Evolutionary conservation across 2,797 vertebrate genomes (phyloP).

Genomic region (Pseudocheirus occidentalis): DNA sequence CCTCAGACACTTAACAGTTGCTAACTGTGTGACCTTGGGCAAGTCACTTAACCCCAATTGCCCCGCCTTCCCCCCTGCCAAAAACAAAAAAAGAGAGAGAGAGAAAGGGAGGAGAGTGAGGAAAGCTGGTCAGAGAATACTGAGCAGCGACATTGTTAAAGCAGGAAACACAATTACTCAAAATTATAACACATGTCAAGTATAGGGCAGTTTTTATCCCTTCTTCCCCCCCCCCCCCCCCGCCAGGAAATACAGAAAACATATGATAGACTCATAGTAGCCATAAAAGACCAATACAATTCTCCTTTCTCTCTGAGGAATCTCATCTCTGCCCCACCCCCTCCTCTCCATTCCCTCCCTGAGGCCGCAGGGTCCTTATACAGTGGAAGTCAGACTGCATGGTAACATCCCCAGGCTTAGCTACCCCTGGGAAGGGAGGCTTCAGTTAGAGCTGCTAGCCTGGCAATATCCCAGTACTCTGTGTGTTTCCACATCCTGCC

Average conservation of each 20-base stretch:
- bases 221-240: neutral
- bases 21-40: too few relatives aligned
- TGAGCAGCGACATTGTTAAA: neutral
- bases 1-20: too few relatives aligned
- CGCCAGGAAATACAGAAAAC: neutral
- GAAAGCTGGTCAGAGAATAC: neutral
- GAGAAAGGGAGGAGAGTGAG: neutral
- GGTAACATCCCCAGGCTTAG: neutral
- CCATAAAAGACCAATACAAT: neutral
- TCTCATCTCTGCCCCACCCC: too few relatives aligned
- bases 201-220: neutral
- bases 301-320: neutral
- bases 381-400: neutral
- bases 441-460: neutral
- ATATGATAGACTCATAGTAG: neutral
- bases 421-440: neutral
- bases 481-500: neutral
- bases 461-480: neutral
- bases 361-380: too few relatives aligned
- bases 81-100: neutral
- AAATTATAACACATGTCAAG: neutral
- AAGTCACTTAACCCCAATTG: too few relatives aligned
- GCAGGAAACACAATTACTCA: neutral
- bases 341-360: neutral
- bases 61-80: too few relatives aligned